A percentile compares a stretch with the other conserved stretches of the same genome.
Conservation (phyloP, 2,797 vertebrate genomes). For the Halcyon chelicuti region DNA sequence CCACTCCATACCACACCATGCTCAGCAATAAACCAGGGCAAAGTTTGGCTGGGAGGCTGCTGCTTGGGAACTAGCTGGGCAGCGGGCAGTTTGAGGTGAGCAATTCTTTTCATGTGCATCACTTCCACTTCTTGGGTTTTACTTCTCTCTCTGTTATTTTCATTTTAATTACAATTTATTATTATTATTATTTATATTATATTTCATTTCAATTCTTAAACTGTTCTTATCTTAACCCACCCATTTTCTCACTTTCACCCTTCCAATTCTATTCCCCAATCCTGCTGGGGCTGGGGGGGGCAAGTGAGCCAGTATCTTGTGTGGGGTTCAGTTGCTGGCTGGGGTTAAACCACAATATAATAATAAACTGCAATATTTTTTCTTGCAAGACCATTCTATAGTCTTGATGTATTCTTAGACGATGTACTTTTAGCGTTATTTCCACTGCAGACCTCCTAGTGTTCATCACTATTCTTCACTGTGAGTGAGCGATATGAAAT, state of each 20-base stretch:
- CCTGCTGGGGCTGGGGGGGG: background rate
- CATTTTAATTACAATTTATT: background rate
- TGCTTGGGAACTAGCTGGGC: background rate
- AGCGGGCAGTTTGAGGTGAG: background rate
- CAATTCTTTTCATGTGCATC: background rate
- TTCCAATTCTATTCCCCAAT: background rate
- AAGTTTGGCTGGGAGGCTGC: background rate
- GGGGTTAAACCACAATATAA: background rate
- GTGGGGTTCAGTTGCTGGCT: background rate
- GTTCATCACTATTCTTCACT: background rate
- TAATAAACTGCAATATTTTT: background rate
- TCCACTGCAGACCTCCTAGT: constrained; percentile 9
- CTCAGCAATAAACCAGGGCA: background rate
- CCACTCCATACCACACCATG: background rate
- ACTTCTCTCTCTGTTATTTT: background rate
- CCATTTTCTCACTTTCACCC: background rate
- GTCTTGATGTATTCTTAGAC: background rate
- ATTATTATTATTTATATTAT: background rate
- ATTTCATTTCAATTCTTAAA: background rate
- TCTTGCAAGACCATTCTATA: background rate
- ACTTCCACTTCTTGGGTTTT: background rate
- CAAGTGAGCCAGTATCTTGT: background rate
- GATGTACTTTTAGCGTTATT: background rate
- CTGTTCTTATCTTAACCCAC: background rate
- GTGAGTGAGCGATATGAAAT: background rate